A percentile compares a stretch with the other conserved stretches of the same genome.
Evolutionary conservation across 2,797 vertebrate genomes (phyloP).

Genomic region (Sebastes taczanowskii): DNA sequence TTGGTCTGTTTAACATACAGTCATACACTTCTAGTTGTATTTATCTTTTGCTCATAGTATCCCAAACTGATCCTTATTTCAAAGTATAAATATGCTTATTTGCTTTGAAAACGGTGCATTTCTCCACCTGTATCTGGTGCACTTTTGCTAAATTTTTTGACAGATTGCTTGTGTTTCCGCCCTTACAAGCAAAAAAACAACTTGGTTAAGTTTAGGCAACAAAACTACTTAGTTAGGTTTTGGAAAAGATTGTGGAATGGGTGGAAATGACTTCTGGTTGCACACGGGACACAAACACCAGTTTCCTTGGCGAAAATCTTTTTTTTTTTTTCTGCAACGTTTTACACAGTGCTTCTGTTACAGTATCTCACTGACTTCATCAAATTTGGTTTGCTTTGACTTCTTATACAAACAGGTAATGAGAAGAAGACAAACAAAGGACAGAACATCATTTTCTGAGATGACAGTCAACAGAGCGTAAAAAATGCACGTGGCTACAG

Average conservation of each 20-base stretch:
- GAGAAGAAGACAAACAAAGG: neutral
- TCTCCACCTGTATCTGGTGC: no score
- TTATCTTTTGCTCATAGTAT: neutral
- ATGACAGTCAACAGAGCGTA: neutral
- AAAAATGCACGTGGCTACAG: neutral
- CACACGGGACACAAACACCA: no score
- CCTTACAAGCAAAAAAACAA: no score
- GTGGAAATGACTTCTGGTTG: no score
- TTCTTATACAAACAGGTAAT: neutral
- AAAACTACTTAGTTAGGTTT: no score
- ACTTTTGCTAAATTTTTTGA: no score
- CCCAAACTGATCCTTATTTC: neutral
- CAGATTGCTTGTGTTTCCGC: no score
- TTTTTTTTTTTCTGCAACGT: neutral
- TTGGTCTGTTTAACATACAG: neutral
- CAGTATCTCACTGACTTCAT: neutral
- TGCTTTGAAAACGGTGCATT: neutral
- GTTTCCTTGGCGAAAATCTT: no score
- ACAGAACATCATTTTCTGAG: neutral
- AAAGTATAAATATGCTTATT: neutral
- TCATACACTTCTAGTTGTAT: neutral
- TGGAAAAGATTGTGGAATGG: no score
- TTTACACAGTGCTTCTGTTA: neutral
- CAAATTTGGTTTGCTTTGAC: neutral
- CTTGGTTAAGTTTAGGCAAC: no score